Conservation (phyloP, 2,113 vertebrate genomes). For the Camelus bactrianus region DNA sequence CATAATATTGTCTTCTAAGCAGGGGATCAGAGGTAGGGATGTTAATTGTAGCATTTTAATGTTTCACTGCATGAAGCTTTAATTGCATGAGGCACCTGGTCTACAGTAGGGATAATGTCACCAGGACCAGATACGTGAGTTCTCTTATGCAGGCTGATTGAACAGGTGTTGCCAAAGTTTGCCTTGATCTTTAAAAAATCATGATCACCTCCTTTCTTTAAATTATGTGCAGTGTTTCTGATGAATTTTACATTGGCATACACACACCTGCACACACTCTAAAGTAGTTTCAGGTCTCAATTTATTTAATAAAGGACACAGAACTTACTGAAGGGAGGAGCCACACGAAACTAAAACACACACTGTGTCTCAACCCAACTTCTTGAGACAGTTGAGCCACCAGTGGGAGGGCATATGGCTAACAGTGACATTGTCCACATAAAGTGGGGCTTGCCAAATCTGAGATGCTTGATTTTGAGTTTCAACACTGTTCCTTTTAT, state of each 20-base stretch:
- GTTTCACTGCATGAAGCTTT: background rate
- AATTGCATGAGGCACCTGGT: background rate
- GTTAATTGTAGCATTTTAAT: constrained; percentile 23
- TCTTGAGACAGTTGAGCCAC: background rate
- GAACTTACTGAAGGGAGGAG: background rate
- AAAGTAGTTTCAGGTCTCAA: background rate
- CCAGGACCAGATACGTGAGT: background rate
- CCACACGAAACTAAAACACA: background rate
- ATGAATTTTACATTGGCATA: background rate
- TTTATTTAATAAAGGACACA: background rate
- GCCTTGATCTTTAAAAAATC: background rate
- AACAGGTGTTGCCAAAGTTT: background rate
- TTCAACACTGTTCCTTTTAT: background rate
- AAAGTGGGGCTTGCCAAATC: background rate
- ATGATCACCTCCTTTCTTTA: background rate
- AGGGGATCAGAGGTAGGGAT: background rate
- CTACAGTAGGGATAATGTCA: background rate
- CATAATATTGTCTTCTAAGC: background rate
- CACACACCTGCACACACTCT: background rate
- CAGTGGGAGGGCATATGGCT: background rate
- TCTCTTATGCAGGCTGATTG: no score
- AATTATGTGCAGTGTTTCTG: background rate
- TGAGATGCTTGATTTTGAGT: background rate
- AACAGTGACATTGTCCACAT: background rate
- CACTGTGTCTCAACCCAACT: background rate